Conservation (phyloP, 1,140 invertebrate species). For the Bactericera cockerelli region DNA sequence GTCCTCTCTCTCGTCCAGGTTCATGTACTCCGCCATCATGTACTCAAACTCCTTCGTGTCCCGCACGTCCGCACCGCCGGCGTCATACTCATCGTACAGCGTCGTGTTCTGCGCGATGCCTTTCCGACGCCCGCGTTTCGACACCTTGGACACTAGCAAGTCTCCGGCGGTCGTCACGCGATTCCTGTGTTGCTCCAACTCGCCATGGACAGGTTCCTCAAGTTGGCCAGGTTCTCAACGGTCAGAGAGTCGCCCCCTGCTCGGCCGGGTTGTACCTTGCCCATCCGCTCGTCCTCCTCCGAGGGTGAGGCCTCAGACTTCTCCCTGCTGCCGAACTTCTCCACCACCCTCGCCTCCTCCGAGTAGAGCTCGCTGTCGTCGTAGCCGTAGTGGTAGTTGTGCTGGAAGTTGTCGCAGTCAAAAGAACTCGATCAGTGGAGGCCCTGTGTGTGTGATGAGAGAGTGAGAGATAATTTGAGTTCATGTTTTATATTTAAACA, state of each 20-base stretch:
- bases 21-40: background rate
- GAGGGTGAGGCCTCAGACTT: background rate
- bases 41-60: background rate
- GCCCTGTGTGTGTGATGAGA: too few relatives aligned
- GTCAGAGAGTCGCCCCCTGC: too few relatives aligned
- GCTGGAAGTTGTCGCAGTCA: background rate
- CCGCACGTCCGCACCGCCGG: background rate
- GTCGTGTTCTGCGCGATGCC: too few relatives aligned
- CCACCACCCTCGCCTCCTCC: background rate
- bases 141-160: too few relatives aligned
- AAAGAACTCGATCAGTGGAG: background rate
- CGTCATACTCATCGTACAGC: background rate
- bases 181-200: too few relatives aligned
- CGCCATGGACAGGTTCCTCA: background rate
- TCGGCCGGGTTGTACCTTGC: too few relatives aligned
- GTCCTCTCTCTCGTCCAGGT: background rate
- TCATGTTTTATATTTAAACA: too few relatives aligned
- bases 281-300: too few relatives aligned
- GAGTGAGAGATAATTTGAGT: too few relatives aligned
- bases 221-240: background rate
- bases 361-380: background rate
- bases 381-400: background rate
- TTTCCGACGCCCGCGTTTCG: too few relatives aligned
- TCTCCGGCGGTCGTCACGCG: too few relatives aligned
- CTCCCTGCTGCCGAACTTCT: background rate